Percentiles rank a stretch among this genome's conserved stretches.
These are phyloP conservation scores for Python bivittatus DNA, from an alignment of 2,113 vertebrate species.

Conservation along the genomic window DNA sequence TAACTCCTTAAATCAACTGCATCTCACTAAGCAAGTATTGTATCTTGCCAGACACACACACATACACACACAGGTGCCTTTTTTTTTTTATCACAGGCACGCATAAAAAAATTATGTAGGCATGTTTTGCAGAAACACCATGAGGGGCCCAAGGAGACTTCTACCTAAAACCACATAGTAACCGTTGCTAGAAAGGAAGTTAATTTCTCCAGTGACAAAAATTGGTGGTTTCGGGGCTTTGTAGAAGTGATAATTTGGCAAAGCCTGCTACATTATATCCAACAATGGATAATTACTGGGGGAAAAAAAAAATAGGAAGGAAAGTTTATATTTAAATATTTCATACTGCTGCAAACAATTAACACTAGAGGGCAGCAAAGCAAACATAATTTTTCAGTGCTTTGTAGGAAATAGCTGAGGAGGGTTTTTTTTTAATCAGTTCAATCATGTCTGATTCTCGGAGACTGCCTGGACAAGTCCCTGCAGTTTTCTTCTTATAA, in stretches of 20 bases:
- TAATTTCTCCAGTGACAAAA: neutral
- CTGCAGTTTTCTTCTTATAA: too few relatives aligned
- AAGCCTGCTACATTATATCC: neutral
- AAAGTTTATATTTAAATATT: neutral
- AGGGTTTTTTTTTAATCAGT: too few relatives aligned
- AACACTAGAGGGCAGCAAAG: conserved; percentile 70
- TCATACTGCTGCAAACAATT: neutral
- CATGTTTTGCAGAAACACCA: neutral
- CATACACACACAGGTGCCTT: too few relatives aligned
- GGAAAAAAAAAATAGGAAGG: neutral
- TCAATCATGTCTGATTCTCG: too few relatives aligned
- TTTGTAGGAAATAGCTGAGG: fast-evolving
- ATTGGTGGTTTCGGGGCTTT: neutral
- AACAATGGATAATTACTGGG: neutral
- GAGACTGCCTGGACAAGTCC: too few relatives aligned
- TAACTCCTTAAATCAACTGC: neutral
- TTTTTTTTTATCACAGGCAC: neutral
- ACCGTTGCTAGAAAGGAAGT: neutral
- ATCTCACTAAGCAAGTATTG: neutral
- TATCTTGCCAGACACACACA: neutral
- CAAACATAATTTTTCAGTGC: conserved; percentile 34
- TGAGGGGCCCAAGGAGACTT: too few relatives aligned
- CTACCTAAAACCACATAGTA: neutral
- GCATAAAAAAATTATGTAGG: too few relatives aligned
- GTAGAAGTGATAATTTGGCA: neutral